Evolutionary conservation across 2,113 vertebrate species (phyloP), one percentile per base, ranked within the genome.

Genomic region (Burhinus oedicnemus): DNA sequence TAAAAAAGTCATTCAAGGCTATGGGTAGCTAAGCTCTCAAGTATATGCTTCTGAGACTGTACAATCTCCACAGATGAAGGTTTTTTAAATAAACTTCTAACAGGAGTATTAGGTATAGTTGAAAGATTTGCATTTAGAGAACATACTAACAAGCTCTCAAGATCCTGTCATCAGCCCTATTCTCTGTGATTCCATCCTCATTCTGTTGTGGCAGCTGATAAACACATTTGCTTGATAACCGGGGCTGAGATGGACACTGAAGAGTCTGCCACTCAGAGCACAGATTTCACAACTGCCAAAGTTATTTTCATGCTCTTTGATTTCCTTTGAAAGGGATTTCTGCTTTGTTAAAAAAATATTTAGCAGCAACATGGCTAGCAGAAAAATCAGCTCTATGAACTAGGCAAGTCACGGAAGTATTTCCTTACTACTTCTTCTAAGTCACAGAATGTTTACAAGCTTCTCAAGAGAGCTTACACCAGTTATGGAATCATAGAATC

Each of bases 91-190:
- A 7, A 71, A 30, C 4, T 15, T 5, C 29, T 44, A 58, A 25
- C 40, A 55, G 58, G 3, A 83, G 8, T 29, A 49, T 32, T 0
- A 27, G 27, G 30, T 8, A 6, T 3, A 79, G 15, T 2, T 47
- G 42, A 61, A 32, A 62, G 79, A 29, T 34, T 0, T 42, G 42
- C 40, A 32, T 2, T 8, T 23, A 13, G 34, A 38, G 68, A 55
- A 20, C 1, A 2, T 1, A 23, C 58, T 7, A 42, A 42, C 1
- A 6, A 94, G 71, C 66, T 92, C 38, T 64, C 52, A 23, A 36
- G 47, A 40, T 44, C 74, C 76, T 27, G 45, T 6, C 72, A 82
- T 6, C 72, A 82, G 91, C 55, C 57, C 45, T 15, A 1, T 2
- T 18, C 64, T 17, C 90, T 47, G 78, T 0, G 12, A 55, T 7